phyloP scores from a whole-genome alignment of 2,113 vertebrate species.

The Centropus unirufus region DNA sequence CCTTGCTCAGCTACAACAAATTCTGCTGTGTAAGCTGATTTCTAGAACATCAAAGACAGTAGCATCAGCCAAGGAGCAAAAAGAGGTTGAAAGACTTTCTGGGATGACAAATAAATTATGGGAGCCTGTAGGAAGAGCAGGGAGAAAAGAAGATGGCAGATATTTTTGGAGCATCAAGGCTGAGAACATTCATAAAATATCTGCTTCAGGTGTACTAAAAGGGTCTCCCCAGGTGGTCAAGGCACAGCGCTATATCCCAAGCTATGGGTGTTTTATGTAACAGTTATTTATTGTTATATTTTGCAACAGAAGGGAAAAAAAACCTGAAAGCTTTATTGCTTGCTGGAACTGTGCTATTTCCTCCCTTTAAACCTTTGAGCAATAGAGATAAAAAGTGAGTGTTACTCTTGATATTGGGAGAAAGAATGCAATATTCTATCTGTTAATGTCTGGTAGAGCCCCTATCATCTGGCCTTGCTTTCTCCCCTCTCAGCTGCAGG shows the following conservation, averaged over 20 bases:
- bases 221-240: not conserved
- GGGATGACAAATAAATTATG: not conserved
- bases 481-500: not conserved
- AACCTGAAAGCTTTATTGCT: constrained; percentile 55
- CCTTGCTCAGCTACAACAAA: not conserved
- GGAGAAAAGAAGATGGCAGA: not conserved
- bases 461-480: not conserved
- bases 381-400: constrained; percentile 76
- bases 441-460: constrained; percentile 11
- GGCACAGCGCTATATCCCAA: not conserved
- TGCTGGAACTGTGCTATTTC: constrained; percentile 72
- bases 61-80: not conserved
- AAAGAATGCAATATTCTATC: constrained; percentile 58
- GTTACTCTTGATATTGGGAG: constrained; percentile 58
- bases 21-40: not conserved
- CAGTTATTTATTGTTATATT: constrained; percentile 8
- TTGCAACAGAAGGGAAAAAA: not conserved
- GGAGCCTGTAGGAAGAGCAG: not conserved
- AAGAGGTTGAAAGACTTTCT: not conserved
- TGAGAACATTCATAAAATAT: not conserved
- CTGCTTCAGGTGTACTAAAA: not conserved
- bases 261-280: constrained; percentile 23
- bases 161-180: not conserved
- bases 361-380: constrained; percentile 76
- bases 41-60: not conserved